Evolutionary conservation across 2,888 invertebrate genomes (phyloP).

Genomic region (Digitonthophagus gazella): DNA sequence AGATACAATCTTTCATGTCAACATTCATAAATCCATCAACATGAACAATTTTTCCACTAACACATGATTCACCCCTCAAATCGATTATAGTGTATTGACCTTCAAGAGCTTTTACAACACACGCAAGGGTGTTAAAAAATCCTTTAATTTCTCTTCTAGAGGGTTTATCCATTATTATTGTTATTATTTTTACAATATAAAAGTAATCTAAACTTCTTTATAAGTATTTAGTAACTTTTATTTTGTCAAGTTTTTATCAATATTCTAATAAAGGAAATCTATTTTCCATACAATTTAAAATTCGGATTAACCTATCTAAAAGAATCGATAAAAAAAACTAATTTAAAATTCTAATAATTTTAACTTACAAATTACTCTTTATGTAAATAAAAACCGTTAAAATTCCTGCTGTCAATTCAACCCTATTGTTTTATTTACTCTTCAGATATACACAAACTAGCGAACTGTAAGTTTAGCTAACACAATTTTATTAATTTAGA

Average conservation of each 20-base stretch:
- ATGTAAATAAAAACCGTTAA: background rate
- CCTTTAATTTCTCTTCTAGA: slow-evolving; percentile 25
- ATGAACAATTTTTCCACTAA: slow-evolving; percentile 59
- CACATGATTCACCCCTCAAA: slow-evolving; percentile 63
- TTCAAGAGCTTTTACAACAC: slow-evolving; percentile 62
- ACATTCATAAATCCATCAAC: slow-evolving; percentile 72
- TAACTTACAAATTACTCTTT: background rate
- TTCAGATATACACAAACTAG: background rate
- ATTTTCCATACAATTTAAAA: slow-evolving; percentile 3
- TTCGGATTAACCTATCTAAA: background rate
- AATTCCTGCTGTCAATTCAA: background rate
- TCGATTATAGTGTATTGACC: slow-evolving; percentile 63
- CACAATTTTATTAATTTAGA: too few relatives aligned
- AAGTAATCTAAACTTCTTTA: slow-evolving; percentile 1
- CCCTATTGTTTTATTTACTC: background rate
- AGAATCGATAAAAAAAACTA: background rate
- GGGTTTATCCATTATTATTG: background rate
- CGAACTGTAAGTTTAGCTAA: slow-evolving; percentile 1
- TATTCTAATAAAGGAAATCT: background rate
- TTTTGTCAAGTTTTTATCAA: background rate
- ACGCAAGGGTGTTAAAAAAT: slow-evolving; percentile 36
- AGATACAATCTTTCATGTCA: slow-evolving; percentile 61
- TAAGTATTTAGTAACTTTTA: background rate
- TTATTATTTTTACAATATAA: background rate
- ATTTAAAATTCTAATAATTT: slow-evolving; percentile 4